Evolutionary conservation across 1,140 invertebrate genomes (phyloP).

Genomic region (Drosophila kanapiae): DNA sequence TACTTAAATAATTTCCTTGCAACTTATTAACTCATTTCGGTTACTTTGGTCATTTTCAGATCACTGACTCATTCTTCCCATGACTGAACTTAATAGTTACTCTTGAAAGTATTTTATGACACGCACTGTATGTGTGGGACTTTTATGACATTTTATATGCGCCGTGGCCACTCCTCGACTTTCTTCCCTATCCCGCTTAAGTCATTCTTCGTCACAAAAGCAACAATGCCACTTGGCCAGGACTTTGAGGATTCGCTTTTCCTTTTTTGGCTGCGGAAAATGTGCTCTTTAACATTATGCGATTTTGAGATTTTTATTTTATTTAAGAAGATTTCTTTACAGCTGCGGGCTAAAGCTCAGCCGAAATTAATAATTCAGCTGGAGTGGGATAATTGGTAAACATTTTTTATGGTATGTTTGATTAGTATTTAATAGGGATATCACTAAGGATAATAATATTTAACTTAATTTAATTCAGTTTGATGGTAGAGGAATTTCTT

Average conservation of each 20-base stretch:
- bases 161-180: slow-evolving; percentile 1
- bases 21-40: too few species aligned
- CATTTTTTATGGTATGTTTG: background rate
- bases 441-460: background rate
- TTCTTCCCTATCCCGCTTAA: background rate
- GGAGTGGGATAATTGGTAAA: background rate
- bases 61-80: background rate
- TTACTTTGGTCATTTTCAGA: too few species aligned
- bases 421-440: background rate
- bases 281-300: slow-evolving; percentile 27
- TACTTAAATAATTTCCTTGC: too few species aligned
- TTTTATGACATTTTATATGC: slow-evolving; percentile 39
- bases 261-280: background rate
- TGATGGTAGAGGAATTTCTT: background rate
- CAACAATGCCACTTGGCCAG: slow-evolving; percentile 19
- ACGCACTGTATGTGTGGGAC: slow-evolving; percentile 14
- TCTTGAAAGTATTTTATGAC: background rate
- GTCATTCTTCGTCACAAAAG: slow-evolving; percentile 17
- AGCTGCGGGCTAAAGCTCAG: slow-evolving; percentile 13
- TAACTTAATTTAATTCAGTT: background rate
- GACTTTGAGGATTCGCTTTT: slow-evolving; percentile 20
- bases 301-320: slow-evolving; percentile 6
- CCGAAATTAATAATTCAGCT: slow-evolving; percentile 1
- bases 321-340: slow-evolving; percentile 16
- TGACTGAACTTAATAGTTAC: background rate